phyloP scores from a whole-genome alignment of 2,888 invertebrate genomes.

The Lasioglossum lativentre region DNA sequence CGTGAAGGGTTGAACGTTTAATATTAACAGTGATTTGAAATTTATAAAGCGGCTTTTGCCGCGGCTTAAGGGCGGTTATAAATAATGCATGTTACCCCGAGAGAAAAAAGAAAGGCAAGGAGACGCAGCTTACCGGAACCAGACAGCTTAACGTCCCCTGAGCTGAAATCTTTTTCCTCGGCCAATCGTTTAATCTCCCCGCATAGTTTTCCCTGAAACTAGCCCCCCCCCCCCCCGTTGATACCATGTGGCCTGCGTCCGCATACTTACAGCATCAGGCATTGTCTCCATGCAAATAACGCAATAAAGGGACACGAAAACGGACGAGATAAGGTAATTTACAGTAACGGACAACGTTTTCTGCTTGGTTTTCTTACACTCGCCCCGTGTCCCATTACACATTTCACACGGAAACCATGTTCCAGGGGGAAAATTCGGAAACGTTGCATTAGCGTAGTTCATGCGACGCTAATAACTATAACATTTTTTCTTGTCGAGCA shows the following conservation, averaged over 20 bases:
- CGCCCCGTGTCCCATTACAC: slow-evolving; percentile 3
- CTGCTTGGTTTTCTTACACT: slow-evolving; percentile 45
- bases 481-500: neutral
- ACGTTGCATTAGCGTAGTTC: neutral
- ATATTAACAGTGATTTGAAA: slow-evolving; percentile 43
- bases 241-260: slow-evolving; percentile 35
- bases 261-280: slow-evolving; percentile 22
- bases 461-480: neutral
- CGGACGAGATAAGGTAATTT: slow-evolving; percentile 69
- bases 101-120: slow-evolving; percentile 18
- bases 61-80: slow-evolving; percentile 27
- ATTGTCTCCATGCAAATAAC: slow-evolving; percentile 70
- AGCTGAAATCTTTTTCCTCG: slow-evolving; percentile 33
- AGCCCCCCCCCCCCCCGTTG: too few species aligned
- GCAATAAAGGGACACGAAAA: slow-evolving; percentile 75
- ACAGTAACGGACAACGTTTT: slow-evolving; percentile 50
- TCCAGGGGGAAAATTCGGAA: neutral
- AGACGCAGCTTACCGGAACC: slow-evolving; percentile 22
- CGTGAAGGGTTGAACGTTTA: neutral
- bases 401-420: slow-evolving; percentile 20
- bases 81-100: slow-evolving; percentile 54
- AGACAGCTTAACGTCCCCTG: slow-evolving; percentile 46
- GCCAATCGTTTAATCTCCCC: slow-evolving; percentile 47
- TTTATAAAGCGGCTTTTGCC: slow-evolving; percentile 43
- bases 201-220: slow-evolving; percentile 48